phyloP scores from a whole-genome alignment of 2,888 invertebrate species.

The Hymenopus coronatus region DNA sequence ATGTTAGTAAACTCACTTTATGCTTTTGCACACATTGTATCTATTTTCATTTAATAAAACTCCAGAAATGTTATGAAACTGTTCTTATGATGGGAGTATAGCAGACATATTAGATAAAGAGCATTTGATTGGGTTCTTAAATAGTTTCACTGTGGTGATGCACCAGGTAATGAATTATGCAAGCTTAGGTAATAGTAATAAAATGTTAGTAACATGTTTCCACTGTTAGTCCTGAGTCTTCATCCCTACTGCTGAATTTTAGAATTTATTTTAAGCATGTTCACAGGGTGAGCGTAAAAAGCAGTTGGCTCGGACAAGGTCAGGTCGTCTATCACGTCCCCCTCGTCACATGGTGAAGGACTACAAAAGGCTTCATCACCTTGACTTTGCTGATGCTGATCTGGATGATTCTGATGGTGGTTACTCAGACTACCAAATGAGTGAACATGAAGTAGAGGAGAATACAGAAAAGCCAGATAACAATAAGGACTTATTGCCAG shows the following conservation, averaged over 20 bases:
- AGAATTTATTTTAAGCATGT: neutral
- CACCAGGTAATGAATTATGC: too few relatives aligned
- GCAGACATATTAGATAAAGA: too few relatives aligned
- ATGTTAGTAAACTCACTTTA: too few relatives aligned
- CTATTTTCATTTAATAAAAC: too few relatives aligned
- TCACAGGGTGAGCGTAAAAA: constrained; percentile 50
- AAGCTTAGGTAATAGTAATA: too few relatives aligned
- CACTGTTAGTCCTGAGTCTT: neutral
- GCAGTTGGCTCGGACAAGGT: constrained; percentile 53
- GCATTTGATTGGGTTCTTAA: too few relatives aligned
- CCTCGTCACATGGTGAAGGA: constrained; percentile 60
- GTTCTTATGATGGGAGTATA: too few relatives aligned
- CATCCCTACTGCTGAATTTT: neutral
- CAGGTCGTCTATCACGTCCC: constrained; percentile 56
- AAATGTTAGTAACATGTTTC: too few relatives aligned
- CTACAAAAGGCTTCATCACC: constrained; percentile 56
- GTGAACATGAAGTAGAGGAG: constrained; percentile 38
- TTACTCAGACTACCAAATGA: constrained; percentile 54
- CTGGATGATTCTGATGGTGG: constrained; percentile 58
- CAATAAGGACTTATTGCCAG: constrained; percentile 19
- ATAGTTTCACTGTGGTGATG: too few relatives aligned
- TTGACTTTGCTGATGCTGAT: constrained; percentile 55
- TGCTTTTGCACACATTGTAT: too few relatives aligned
- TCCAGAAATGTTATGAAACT: too few relatives aligned
- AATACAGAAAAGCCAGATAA: constrained; percentile 5